These are phyloP conservation scores for Antheraea pernyi DNA, from an alignment of 1,140 invertebrate species.

Conservation along the genomic window DNA sequence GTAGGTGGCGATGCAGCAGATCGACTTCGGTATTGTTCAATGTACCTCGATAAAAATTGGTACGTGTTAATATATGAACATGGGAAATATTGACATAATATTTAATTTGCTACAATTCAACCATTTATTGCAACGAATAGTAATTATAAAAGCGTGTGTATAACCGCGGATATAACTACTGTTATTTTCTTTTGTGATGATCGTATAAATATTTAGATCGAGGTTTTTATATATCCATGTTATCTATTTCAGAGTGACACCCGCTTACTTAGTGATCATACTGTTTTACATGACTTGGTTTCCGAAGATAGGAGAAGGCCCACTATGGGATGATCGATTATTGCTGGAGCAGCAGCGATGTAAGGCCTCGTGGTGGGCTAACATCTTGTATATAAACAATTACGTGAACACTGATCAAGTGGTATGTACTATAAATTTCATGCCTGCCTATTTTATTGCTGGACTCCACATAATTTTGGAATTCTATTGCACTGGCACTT, in stretches of 20 bases:
- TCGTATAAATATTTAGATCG: background rate
- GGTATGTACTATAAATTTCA: constrained; percentile 57
- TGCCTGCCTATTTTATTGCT: background rate
- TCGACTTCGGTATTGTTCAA: too few species aligned
- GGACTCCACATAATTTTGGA: too few species aligned
- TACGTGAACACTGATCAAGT: constrained; percentile 84
- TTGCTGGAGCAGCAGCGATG: constrained; percentile 83
- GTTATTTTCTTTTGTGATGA: background rate
- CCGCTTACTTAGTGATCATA: constrained; percentile 84
- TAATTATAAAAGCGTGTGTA: too few species aligned
- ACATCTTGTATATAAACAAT: constrained; percentile 92
- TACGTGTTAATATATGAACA: too few species aligned
- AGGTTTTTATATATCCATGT: background rate
- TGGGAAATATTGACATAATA: too few species aligned
- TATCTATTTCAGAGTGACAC: constrained; percentile 81
- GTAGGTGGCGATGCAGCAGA: too few species aligned
- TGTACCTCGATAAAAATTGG: too few species aligned
- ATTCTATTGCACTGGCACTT: background rate
- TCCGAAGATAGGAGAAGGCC: constrained; percentile 82
- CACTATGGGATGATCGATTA: constrained; percentile 83
- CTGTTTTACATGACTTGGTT: constrained; percentile 86
- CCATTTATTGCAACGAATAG: too few species aligned
- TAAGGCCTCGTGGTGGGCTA: constrained; percentile 89
- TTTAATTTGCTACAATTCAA: too few species aligned
- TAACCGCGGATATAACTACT: too few species aligned